Evolutionary conservation across 2,888 invertebrate species (phyloP).

Genomic region (Escarpia spicata): DNA sequence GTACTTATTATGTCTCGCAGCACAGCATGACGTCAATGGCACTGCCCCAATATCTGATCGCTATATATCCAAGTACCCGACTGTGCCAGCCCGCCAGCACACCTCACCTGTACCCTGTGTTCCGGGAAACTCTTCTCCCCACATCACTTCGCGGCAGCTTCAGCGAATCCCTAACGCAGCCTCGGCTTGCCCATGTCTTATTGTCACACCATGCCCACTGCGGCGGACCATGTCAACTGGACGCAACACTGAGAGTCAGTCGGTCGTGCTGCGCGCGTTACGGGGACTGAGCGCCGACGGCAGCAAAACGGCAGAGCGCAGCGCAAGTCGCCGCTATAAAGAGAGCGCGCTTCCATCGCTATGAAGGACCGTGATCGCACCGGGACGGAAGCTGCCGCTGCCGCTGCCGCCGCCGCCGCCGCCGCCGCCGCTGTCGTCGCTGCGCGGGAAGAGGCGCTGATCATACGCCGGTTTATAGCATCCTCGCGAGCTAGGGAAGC

Average conservation of each 20-base stretch:
- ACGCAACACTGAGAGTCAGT: background rate
- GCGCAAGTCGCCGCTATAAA: background rate
- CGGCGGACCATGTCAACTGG: background rate
- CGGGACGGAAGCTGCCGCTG: background rate
- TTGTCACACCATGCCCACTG: background rate
- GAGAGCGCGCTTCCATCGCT: background rate
- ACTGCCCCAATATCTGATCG: background rate
- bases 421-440: too few relatives aligned
- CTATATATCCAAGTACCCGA: background rate
- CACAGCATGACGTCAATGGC: background rate
- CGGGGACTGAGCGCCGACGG: background rate
- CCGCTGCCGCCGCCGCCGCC: background rate
- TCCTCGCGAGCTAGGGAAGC: too few relatives aligned
- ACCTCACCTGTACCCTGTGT: background rate
- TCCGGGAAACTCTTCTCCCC: background rate
- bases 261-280: background rate
- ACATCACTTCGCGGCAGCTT: background rate
- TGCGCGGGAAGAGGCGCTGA: background rate
- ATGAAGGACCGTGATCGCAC: background rate
- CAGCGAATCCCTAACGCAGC: background rate
- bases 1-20: background rate
- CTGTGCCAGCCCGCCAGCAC: background rate
- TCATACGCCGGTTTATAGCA: background rate
- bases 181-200: background rate
- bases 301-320: background rate